A percentile compares a stretch with the other conserved stretches of the same genome.
phyloP scores from a whole-genome alignment of 35 echinoderm and acorn worm species.

The Holothuria glaberrima region DNA sequence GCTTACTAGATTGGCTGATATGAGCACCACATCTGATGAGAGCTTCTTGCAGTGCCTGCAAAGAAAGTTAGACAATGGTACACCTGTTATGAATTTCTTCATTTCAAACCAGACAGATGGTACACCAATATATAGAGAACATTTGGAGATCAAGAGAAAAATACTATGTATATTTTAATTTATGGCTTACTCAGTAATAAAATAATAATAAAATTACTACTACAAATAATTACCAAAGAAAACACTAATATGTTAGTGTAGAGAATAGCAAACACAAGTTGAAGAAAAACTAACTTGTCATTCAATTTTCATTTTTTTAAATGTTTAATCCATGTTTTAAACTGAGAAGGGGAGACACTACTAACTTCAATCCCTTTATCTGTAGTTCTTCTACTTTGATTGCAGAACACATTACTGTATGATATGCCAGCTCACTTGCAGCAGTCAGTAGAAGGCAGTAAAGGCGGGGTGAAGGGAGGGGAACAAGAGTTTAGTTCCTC shows the following conservation, averaged over 20 bases:
- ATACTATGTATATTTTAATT: no score
- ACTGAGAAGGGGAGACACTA: not conserved
- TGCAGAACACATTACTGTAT: conserved; percentile 87
- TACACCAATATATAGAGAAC: no score
- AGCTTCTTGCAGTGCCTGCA: conserved; percentile 81
- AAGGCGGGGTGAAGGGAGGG: conserved; percentile 72
- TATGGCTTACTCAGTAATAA: no score
- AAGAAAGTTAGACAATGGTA: not conserved
- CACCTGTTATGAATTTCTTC: not conserved
- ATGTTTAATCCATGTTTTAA: no score
- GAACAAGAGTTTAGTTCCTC: conserved; percentile 69
- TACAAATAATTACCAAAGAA: no score
- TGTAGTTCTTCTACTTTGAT: conserved; percentile 84
- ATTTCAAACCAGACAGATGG: no score
- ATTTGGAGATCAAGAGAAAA: no score
- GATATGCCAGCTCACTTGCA: conserved; percentile 86
- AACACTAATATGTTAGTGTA: no score
- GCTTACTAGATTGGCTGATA: conserved; percentile 57
- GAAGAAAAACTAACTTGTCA: no score
- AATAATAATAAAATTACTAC: no score
- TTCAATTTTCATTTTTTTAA: no score
- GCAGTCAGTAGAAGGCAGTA: conserved; percentile 75
- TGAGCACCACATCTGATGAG: conserved; percentile 73
- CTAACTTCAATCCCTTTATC: conserved; percentile 89
- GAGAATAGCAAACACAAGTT: no score